phyloP scores from a whole-genome alignment of 2,797 vertebrate genomes.

The Dipus sagitta region DNA sequence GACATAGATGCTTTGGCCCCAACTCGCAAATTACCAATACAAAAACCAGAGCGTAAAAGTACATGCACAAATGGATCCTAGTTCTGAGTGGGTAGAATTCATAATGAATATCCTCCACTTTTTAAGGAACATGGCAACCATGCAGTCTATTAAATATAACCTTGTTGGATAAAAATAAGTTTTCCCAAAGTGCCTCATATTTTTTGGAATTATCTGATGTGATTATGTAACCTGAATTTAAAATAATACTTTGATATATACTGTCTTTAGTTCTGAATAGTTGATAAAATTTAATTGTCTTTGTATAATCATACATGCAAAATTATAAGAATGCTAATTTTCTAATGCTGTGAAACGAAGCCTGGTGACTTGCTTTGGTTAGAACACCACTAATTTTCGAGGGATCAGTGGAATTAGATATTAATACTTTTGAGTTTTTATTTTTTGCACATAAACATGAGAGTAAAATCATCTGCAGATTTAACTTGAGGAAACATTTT shows the following conservation, averaged over 20 bases:
- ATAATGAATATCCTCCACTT: neutral
- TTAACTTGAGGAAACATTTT: slow-evolving; percentile 79
- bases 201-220: neutral
- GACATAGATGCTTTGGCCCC: rapidly evolving
- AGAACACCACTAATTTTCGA: neutral
- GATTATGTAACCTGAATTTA: neutral
- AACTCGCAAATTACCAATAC: neutral
- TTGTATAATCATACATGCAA: neutral
- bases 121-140: neutral
- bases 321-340: slow-evolving; percentile 33
- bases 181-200: neutral
- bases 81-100: neutral
- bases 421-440: slow-evolving; percentile 57
- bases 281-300: neutral
- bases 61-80: neutral
- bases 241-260: neutral
- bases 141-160: neutral
- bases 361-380: neutral
- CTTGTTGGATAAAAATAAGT: neutral
- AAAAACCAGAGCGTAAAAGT: neutral
- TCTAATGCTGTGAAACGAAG: slow-evolving; percentile 34
- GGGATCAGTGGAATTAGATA: slow-evolving; percentile 46
- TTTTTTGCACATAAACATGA: slow-evolving; percentile 68
- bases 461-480: slow-evolving; percentile 80
- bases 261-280: neutral